Evolutionary conservation across 2,888 invertebrate genomes (phyloP).

Genomic region (Aleiodes testaceus): DNA sequence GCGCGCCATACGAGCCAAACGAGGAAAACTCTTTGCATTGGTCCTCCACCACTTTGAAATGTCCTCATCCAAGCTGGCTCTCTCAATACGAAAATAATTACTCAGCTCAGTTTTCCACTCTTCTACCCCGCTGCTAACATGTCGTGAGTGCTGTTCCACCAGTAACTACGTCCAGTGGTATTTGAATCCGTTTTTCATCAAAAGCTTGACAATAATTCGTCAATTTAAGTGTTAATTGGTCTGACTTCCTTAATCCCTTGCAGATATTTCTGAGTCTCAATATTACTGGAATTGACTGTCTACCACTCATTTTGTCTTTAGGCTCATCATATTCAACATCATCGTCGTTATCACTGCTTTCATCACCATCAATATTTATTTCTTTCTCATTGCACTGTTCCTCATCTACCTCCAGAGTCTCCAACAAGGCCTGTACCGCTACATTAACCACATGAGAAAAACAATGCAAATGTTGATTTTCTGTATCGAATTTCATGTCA

Average conservation of each 20-base stretch:
- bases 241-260: conserved; percentile 36
- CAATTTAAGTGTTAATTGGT: conserved; percentile 37
- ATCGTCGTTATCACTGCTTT: conserved; percentile 25
- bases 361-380: conserved; percentile 8
- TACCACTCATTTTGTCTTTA: neutral
- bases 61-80: conserved; percentile 18
- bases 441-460: conserved; percentile 40
- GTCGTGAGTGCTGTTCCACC: conserved; percentile 42
- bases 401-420: neutral
- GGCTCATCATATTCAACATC: conserved; percentile 22
- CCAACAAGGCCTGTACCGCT: conserved; percentile 41
- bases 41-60: conserved; percentile 35
- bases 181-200: conserved; percentile 26
- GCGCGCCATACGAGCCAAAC: conserved; percentile 35
- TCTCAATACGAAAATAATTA: conserved; percentile 25
- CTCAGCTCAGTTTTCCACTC: conserved; percentile 21
- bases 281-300: neutral
- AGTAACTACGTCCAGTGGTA: conserved; percentile 39
- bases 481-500: neutral
- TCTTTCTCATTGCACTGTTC: neutral
- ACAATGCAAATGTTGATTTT: conserved; percentile 44
- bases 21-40: conserved; percentile 25
- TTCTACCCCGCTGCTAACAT: conserved; percentile 23
- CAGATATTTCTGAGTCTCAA: conserved; percentile 19
- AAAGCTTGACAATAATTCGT: conserved; percentile 26